These are phyloP conservation scores for Perizoma affinitatum DNA, from an alignment of 2,888 invertebrate genomes.

Conservation along the genomic window DNA sequence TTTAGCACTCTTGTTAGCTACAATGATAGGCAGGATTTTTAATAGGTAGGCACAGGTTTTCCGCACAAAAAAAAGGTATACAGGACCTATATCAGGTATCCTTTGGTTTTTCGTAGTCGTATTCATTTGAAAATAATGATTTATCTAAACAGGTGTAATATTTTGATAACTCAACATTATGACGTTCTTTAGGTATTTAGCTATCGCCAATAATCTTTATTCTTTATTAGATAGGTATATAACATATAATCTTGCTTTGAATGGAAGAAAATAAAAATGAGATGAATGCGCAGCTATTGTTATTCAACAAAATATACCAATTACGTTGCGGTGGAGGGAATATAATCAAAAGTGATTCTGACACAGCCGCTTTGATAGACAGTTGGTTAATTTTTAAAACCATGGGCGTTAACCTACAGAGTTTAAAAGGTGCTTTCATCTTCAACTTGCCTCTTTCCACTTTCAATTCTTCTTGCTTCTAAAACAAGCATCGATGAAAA, in stretches of 20 bases:
- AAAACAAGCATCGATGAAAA: no score
- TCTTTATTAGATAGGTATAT: not conserved
- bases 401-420: conserved; percentile 4
- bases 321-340: conserved; percentile 76
- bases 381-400: conserved; percentile 6
- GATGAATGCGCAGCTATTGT: conserved; percentile 69
- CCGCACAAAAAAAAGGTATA: no score
- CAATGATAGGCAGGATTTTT: no score
- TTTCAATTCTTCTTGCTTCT: no score
- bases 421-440: no score
- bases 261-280: conserved; percentile 16
- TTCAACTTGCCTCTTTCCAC: no score
- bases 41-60: no score
- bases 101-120: no score
- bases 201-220: not conserved
- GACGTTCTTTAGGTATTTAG: not conserved
- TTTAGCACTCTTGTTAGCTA: not conserved
- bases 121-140: no score
- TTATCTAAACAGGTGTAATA: no score
- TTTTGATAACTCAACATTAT: no score
- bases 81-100: no score
- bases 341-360: conserved; percentile 80
- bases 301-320: conserved; percentile 79
- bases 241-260: conserved; percentile 2
- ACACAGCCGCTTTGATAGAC: conserved; percentile 1